These are phyloP conservation scores for Cephus runcator DNA, from an alignment of 2,888 invertebrate genomes.

Conservation along the genomic window DNA sequence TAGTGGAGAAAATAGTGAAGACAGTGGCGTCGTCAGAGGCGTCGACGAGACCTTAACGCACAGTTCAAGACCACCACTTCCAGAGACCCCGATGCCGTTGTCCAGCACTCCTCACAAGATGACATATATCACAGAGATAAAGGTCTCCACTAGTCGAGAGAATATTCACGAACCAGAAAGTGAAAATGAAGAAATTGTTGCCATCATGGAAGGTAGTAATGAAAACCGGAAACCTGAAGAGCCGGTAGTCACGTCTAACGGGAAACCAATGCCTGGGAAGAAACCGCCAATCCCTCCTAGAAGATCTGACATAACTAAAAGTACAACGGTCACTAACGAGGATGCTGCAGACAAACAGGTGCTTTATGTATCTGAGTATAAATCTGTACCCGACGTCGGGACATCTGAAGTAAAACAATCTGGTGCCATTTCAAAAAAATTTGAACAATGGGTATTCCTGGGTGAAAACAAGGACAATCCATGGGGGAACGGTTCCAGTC, in stretches of 20 bases:
- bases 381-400: constrained; percentile 26
- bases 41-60: constrained; percentile 37
- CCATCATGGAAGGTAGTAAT: constrained; percentile 32
- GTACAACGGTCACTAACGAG: constrained; percentile 32
- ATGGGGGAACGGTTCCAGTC: constrained; percentile 51
- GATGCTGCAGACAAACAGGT: constrained; percentile 51
- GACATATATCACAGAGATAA: constrained; percentile 80
- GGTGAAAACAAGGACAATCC: constrained; percentile 54
- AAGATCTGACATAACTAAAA: constrained; percentile 61
- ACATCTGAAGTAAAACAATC: constrained; percentile 22
- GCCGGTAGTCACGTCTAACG: constrained; percentile 51
- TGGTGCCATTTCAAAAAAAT: constrained; percentile 44
- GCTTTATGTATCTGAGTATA: constrained; percentile 60
- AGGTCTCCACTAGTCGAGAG: constrained; percentile 68
- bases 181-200: constrained; percentile 36
- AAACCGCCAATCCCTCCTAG: constrained; percentile 68
- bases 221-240: constrained; percentile 33
- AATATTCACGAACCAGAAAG: constrained; percentile 29
- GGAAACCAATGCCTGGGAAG: constrained; percentile 51
- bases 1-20: constrained; percentile 58
- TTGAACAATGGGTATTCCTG: constrained; percentile 62
- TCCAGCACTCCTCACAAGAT: constrained; percentile 58
- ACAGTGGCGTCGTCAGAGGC: constrained; percentile 54
- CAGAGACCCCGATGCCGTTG: constrained; percentile 62
- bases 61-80: constrained; percentile 59